Conservation (phyloP, 2,797 vertebrate genomes). For the Gadopsis marmoratus region DNA sequence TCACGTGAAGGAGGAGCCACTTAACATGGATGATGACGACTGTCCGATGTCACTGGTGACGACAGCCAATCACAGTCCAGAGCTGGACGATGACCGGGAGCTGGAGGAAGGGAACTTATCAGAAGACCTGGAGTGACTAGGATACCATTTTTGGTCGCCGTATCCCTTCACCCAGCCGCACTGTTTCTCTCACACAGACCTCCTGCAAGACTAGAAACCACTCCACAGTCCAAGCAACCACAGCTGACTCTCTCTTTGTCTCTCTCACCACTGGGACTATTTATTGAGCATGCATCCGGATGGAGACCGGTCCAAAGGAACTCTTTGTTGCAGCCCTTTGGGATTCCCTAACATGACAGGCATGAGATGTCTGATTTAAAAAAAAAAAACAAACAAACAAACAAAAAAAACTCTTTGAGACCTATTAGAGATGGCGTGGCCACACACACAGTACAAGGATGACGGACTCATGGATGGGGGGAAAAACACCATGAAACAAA, state of each 20-base stretch:
- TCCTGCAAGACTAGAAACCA: constrained; percentile 86
- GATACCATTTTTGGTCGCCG: constrained; percentile 75
- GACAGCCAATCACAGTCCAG: constrained; percentile 99
- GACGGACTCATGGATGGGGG: constrained; percentile 89
- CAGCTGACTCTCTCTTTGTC: constrained; percentile 87
- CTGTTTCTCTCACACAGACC: constrained; percentile 78
- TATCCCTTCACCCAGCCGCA: constrained; percentile 79
- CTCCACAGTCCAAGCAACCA: constrained; percentile 91
- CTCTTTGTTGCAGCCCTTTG: constrained; percentile 95
- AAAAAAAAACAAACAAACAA: constrained; percentile 67
- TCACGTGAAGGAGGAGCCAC: constrained; percentile 98
- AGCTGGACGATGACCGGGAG: constrained; percentile 98
- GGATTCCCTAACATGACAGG: constrained; percentile 90
- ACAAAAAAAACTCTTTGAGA: constrained; percentile 74
- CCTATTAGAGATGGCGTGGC: constrained; percentile 91
- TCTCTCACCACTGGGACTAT: constrained; percentile 95
- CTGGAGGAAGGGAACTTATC: constrained; percentile 99
- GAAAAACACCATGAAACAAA: constrained; percentile 78
- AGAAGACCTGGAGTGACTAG: constrained; percentile 96
- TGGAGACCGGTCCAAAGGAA: constrained; percentile 95
- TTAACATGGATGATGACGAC: constrained; percentile 98
- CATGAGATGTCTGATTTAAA: constrained; percentile 93
- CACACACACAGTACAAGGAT: constrained; percentile 86
- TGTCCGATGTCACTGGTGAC: constrained; percentile 99
- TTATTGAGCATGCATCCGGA: constrained; percentile 98